Conservation (phyloP, 2,113 vertebrate species). For the Spea bombifrons region DNA sequence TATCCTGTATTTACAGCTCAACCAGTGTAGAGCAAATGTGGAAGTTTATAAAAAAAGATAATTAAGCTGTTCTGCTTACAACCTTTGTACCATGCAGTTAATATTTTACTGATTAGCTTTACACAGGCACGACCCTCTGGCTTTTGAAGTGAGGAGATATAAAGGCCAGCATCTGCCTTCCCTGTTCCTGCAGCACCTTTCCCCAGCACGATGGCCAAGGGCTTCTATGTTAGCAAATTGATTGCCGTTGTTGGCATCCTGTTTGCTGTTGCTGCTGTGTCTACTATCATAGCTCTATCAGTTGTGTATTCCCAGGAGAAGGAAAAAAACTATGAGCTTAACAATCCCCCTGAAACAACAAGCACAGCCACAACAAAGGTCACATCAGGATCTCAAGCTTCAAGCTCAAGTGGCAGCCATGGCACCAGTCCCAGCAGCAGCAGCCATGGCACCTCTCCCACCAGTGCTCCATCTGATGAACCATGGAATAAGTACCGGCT, state of each 20-base stretch:
- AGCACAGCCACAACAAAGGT: neutral
- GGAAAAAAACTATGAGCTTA: constrained; percentile 52
- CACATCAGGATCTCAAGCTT: fast-evolving
- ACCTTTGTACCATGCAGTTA: constrained; percentile 44
- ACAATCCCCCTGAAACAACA: neutral
- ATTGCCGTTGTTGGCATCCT: constrained; percentile 66
- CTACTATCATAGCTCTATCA: constrained; percentile 78
- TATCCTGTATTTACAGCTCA: neutral
- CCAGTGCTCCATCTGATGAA: constrained; percentile 14
- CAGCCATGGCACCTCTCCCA: neutral
- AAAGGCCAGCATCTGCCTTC: constrained; percentile 40
- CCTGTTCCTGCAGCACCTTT: neutral
- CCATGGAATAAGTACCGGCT: constrained; percentile 80
- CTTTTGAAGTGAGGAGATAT: constrained; percentile 31
- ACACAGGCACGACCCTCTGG: constrained; percentile 30
- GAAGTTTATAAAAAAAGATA: neutral
- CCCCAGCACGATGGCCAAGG: constrained; percentile 76
- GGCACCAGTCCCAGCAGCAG: fast-evolving
- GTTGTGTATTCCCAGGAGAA: constrained; percentile 79
- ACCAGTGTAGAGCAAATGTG: neutral
- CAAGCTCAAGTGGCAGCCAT: fast-evolving
- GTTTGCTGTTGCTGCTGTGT: constrained; percentile 59
- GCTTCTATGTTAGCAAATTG: constrained; percentile 80
- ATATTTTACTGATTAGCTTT: constrained; percentile 59
- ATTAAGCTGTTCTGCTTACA: neutral